These are phyloP conservation scores for Struthio camelus DNA, from an alignment of 2,113 vertebrate genomes.

Conservation along the genomic window DNA sequence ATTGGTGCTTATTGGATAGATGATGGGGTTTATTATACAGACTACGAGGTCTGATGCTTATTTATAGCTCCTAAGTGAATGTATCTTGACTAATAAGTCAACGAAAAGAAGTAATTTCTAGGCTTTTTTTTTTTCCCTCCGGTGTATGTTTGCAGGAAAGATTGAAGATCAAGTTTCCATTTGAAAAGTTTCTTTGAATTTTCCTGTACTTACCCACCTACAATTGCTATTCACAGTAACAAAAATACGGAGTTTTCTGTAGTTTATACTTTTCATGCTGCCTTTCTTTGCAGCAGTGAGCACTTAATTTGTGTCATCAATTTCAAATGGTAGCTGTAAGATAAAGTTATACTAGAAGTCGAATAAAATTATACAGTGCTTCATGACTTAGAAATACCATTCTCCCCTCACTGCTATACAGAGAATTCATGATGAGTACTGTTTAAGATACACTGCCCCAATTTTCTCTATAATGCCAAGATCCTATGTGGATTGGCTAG, in stretches of 20 bases:
- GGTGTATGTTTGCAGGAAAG: not conserved
- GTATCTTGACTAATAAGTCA: not conserved
- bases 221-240: not conserved
- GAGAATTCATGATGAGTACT: not conserved
- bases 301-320: not conserved
- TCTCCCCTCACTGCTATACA: not conserved
- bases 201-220: not conserved
- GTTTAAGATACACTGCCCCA: not conserved
- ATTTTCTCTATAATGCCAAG: not conserved
- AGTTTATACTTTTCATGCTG: not conserved
- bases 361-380: not conserved
- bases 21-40: not conserved
- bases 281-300: not conserved
- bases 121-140: not conserved
- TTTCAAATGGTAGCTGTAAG: not conserved
- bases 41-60: not conserved
- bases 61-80: not conserved
- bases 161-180: not conserved
- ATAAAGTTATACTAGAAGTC: not conserved
- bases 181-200: not conserved
- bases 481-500: not conserved
- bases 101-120: not conserved
- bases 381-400: not conserved
- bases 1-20: not conserved
- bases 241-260: not conserved